Evolutionary conservation across 2,113 vertebrate genomes (phyloP).

Genomic region (Nycticryphes semicollaris): DNA sequence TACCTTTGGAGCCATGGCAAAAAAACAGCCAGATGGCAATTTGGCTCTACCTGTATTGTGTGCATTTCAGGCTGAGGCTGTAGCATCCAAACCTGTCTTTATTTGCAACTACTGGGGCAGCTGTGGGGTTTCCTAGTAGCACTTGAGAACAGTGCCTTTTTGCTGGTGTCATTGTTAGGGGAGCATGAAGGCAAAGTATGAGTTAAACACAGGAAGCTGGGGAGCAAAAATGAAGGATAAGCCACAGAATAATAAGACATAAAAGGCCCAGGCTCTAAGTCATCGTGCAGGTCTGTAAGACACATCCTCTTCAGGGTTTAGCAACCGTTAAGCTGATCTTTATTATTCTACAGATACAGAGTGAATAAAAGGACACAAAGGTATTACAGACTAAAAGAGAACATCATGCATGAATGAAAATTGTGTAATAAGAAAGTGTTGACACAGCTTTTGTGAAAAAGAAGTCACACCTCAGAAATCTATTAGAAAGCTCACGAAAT

Average conservation of each 20-base stretch:
- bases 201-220: background rate
- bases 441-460: background rate
- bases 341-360: background rate
- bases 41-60: accelerated
- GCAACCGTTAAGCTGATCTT: background rate
- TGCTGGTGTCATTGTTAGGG: background rate
- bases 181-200: background rate
- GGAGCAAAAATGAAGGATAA: background rate
- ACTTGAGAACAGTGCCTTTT: background rate
- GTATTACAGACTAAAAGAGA: background rate
- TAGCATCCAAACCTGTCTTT: background rate
- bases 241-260: background rate
- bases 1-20: accelerated
- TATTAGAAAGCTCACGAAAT: background rate
- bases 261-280: background rate
- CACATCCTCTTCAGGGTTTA: background rate
- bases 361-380: background rate
- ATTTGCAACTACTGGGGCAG: background rate
- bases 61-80: background rate
- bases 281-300: background rate
- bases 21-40: background rate
- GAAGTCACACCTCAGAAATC: background rate
- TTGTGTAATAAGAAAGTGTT: background rate
- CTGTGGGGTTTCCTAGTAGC: background rate
- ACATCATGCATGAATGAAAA: background rate